phyloP scores from a whole-genome alignment of 2,113 vertebrate genomes.

The Ahaetulla prasina region DNA sequence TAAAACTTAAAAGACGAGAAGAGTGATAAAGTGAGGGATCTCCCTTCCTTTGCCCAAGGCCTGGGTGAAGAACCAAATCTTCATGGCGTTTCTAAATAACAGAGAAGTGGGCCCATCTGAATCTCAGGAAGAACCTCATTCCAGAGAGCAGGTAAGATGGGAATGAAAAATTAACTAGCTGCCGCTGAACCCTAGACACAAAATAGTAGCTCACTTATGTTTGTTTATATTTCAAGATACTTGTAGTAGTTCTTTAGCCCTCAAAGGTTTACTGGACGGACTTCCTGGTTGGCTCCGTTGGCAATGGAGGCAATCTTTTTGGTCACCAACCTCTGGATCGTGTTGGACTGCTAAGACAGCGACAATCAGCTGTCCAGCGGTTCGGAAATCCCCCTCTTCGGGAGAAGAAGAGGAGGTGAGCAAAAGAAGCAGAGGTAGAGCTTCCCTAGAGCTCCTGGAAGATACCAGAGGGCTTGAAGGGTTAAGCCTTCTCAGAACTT shows the following conservation, averaged over 20 bases:
- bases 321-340: no score
- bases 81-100: not conserved
- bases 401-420: no score
- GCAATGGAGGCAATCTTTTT: no score
- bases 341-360: no score
- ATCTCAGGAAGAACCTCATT: not conserved
- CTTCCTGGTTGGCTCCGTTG: no score
- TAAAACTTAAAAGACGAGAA: not conserved
- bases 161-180: not conserved
- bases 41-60: not conserved
- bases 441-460: no score
- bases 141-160: not conserved
- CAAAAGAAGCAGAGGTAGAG: no score
- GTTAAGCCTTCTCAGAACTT: no score
- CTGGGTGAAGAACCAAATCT: not conserved
- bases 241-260: not conserved
- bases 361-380: no score
- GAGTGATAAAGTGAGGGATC: not conserved
- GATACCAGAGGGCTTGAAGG: no score
- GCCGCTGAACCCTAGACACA: not conserved
- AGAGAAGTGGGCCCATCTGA: not conserved
- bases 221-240: not conserved
- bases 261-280: not conserved
- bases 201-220: not conserved
- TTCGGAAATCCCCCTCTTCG: no score